Percentiles rank a stretch among this genome's conserved stretches.
Evolutionary conservation across 2,888 invertebrate genomes (phyloP).

Genomic region (Heteropelma amictum): DNA sequence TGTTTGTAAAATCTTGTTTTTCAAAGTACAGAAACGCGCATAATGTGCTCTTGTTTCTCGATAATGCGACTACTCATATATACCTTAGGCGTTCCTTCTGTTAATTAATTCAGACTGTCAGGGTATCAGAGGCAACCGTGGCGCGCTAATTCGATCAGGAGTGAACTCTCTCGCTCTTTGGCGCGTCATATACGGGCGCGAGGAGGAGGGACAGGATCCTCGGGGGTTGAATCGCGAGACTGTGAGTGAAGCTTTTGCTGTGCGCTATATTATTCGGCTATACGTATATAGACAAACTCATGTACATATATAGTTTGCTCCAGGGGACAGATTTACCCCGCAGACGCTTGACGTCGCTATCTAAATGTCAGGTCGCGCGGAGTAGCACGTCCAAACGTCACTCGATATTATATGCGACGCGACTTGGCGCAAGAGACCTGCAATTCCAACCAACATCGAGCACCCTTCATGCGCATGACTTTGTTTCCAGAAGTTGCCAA

Average conservation of each 20-base stretch:
- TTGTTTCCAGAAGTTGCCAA: slow-evolving; percentile 50
- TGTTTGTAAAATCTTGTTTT: too few species aligned
- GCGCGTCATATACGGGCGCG: slow-evolving; percentile 60
- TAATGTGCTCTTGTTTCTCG: slow-evolving; percentile 61
- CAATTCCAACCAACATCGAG: slow-evolving; percentile 32
- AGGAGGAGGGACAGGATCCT: slow-evolving; percentile 29
- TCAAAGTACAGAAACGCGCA: neutral
- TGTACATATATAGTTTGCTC: slow-evolving; percentile 58
- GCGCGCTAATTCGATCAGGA: slow-evolving; percentile 77
- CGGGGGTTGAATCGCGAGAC: slow-evolving; percentile 45
- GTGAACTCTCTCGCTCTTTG: slow-evolving; percentile 72
- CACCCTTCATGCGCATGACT: slow-evolving; percentile 52
- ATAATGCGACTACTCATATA: slow-evolving; percentile 72
- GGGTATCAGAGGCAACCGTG: slow-evolving; percentile 74
- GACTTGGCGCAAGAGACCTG: slow-evolving; percentile 37
- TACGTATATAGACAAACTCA: neutral
- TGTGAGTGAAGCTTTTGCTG: slow-evolving; percentile 51
- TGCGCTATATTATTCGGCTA: slow-evolving; percentile 10
- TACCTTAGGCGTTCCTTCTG: slow-evolving; percentile 65
- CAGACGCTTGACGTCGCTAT: slow-evolving; percentile 75
- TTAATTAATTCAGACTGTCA: slow-evolving; percentile 77
- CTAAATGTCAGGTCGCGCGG: slow-evolving; percentile 71
- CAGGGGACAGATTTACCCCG: slow-evolving; percentile 73
- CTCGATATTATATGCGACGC: slow-evolving; percentile 64
- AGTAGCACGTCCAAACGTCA: slow-evolving; percentile 71